Conservation (phyloP, 1,140 invertebrate species). For the Drosophila orena region DNA sequence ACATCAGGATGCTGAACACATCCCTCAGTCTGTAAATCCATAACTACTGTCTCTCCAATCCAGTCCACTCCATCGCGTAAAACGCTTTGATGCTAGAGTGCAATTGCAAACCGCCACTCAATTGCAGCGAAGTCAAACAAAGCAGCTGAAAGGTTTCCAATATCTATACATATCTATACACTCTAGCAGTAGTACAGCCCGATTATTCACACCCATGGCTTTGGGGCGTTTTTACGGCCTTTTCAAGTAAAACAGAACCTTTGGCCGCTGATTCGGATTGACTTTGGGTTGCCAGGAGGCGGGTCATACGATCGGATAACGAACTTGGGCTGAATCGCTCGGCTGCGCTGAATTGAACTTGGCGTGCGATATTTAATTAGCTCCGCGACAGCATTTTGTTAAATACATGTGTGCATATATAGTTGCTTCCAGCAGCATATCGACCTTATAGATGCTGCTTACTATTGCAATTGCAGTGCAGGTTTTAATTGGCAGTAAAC, state of each 20-base stretch:
- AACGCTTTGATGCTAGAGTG: no score
- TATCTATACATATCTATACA: no score
- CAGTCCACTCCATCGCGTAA: no score
- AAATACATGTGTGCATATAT: slow-evolving; percentile 11
- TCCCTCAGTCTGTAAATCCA: no score
- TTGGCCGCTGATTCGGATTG: slow-evolving; percentile 9
- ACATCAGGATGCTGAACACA: not conserved
- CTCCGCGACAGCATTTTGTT: slow-evolving; percentile 28
- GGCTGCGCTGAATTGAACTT: slow-evolving; percentile 66
- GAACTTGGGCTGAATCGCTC: slow-evolving; percentile 20
- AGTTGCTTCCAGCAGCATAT: not conserved
- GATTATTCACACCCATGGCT: no score
- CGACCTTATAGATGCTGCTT: slow-evolving; percentile 6
- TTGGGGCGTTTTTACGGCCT: slow-evolving; percentile 2
- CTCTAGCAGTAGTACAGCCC: no score
- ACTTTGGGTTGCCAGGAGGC: slow-evolving; percentile 20
- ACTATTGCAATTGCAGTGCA: not conserved
- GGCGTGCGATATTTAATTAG: slow-evolving; percentile 64
- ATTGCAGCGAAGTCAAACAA: not conserved
- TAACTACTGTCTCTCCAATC: no score
- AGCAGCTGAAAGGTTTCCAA: not conserved
- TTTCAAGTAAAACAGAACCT: slow-evolving; percentile 22
- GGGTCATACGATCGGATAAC: slow-evolving; percentile 4
- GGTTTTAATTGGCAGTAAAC: not conserved
- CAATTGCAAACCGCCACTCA: not conserved